Percentiles rank a stretch among this genome's conserved stretches.
Evolutionary conservation across 2,888 invertebrate genomes (phyloP).

Genomic region (Standfussiana lucernea): DNA sequence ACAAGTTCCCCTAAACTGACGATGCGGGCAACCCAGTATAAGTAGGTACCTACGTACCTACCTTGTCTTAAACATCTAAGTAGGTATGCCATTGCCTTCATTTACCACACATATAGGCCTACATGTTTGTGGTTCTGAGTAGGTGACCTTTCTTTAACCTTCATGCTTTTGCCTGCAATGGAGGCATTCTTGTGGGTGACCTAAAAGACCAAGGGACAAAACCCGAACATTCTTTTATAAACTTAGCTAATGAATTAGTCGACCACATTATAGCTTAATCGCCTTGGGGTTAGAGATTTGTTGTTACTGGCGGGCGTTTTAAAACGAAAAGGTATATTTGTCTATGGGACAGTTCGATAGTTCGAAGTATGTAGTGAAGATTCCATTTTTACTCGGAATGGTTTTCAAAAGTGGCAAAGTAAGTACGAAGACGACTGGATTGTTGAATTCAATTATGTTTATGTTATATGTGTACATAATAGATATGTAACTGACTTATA

Average conservation of each 20-base stretch:
- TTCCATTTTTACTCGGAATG: not conserved
- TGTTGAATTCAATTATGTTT: not conserved
- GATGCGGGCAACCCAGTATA: not conserved
- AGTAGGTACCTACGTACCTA: not conserved
- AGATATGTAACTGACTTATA: not conserved
- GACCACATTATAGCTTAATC: not conserved
- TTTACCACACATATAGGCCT: not conserved
- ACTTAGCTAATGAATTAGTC: not conserved
- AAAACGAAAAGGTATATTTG: not conserved
- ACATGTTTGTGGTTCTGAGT: constrained; percentile 8
- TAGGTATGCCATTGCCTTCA: not conserved
- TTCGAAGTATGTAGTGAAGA: not conserved
- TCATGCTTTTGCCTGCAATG: not conserved
- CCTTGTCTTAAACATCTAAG: not conserved
- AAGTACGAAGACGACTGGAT: not conserved
- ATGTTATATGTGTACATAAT: not conserved
- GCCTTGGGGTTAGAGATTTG: not conserved
- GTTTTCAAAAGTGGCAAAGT: not conserved
- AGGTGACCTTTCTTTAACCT: not conserved
- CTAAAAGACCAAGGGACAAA: not conserved
- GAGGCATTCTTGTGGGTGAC: constrained; percentile 18
- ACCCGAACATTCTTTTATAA: not conserved
- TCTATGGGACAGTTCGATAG: not conserved
- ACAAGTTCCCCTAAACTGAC: not conserved
- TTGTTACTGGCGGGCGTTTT: not conserved